Base-by-base conservation (phyloP, 2,888 invertebrate genomes). In the Acanthosoma haemorrhoidale region DNA sequence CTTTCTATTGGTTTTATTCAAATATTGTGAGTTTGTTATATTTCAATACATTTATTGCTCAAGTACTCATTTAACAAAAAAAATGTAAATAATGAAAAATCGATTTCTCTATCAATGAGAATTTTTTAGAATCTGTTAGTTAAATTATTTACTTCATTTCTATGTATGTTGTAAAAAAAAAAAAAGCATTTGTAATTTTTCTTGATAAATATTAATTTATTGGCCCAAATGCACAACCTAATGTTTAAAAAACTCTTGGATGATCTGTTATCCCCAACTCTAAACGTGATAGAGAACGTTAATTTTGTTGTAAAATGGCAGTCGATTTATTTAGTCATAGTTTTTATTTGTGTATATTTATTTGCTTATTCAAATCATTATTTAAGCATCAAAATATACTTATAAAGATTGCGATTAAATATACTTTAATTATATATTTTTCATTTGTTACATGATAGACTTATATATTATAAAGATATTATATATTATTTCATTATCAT, bases 401-500 rank as follows among this genome's bases (percentile, higher is more conserved):
- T 43, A 34, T 13, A 43, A 29, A 34, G 51, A 41, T 60, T 57
- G 51, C 21, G 31, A 64, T 31, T 32, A 16, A 32, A 32, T 60
- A 15, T 21, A 60, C 32, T 29, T 41, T 34, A 51, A 34, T 67
- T 43, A 51, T 67, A 34, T 67, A 57, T 67, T 67, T 39, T 67
- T 51, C 64, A 64, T 64, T 64, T 57, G 67, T 67, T 67, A 67
- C 63, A 36, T 69, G 59, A 39, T 59, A 59, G 68, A 68, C 59
- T 69, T 69, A 43, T 69, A 51, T 69, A 21, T 31, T 39, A 69
- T 25, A 29, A 51, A 69, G 51, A 63, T 69, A 69, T 69, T 51
- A 69, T 63, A 63, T 63, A 69, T 69, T 64, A 63, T 64, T 57
- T 69, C 69, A 63, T 70, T 72, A 72, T 64, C 64, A 64, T 39